Evolutionary conservation across 2,888 invertebrate genomes (phyloP), one percentile per base, ranked within the genome.

Genomic region (Macaria liturata): DNA sequence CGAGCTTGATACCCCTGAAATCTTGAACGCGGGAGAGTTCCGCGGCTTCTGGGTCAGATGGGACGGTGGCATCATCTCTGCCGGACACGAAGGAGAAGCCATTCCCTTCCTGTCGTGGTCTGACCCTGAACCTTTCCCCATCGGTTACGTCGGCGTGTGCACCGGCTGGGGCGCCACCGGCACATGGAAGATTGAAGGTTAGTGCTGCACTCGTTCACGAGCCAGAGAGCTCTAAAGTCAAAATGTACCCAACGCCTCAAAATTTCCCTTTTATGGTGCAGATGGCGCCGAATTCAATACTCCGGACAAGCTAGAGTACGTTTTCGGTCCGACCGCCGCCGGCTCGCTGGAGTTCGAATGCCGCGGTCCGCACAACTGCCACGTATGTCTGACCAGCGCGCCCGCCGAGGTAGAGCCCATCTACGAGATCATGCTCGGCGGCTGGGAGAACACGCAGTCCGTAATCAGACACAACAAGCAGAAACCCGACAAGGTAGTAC

Each of bases 131-230:
- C 93, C 95, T 4, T 94, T 96, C 80, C 93, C 93, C 8, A 93
- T 97, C 57, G 93, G 93, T 62, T 95, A 94, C 81, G 94, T 96
- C 46, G 97, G 97, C 46, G 94, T 97, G 37, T 96, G 96, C 86
- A 97, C 97, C 47, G 97, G 97, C 49, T 97, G 97, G 96, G 97
- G 97, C 20, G 95, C 97, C 8, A 91, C 87, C 54, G 97, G 97
- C 40, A 93, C 95, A 45, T 97, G 97, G 97, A 92, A 95, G 65
- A 93, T 97, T 71, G 96, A 96, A 92, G 95, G 96, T 96, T 91
- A 60, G 74, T 62, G 34, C 49, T 3, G 32, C 43, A 37, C 40
- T 0, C 34, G 46, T 32, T 52, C 37, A 49, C 59, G 46, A 47
- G 9, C 44, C 4, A 9, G 44, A 42, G 43, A 49, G 57, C 42